Base-by-base conservation (phyloP, 2,113 vertebrate species). In the Theropithecus gelada region DNA sequence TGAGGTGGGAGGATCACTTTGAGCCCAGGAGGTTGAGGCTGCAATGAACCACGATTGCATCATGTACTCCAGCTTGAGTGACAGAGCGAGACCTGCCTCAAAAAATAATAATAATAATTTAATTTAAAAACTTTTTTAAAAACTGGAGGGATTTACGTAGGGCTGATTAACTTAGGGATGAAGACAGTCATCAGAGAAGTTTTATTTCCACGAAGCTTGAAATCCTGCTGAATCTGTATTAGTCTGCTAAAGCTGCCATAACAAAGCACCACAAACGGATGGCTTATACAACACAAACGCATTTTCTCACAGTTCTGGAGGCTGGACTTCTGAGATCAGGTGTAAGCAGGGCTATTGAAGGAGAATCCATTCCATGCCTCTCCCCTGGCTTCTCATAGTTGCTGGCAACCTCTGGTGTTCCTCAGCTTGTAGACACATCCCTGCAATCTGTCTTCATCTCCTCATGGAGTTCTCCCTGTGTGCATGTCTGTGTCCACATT, bases 201-300 rank as follows among this genome's bases (percentile, higher is more conserved):
- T 83, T 66, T 90, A 8, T 55, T n/a, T 70, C 61, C 45, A 90
- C 57, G 61, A 92, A 88, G 18, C 10, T 73, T 80, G 90, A 84
- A 84, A 81, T 66, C 45, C 40, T 94, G 35, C 43, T 84, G 75
- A 68, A 80, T 78, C 59, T 73, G 3, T 48, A 68, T n/a, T 55
- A 25, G 35, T 20, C 38, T 87, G 48, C 45, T 84, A 45, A 50
- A 40, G 57, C 40, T 4, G 1, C 61, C 43, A 22, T 72, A 73
- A 89, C 52, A 87, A 83, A 87, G 13, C 20, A 75, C 61, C 48
- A 84, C 48, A 72, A 43, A n/a, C 3, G 40, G 59, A 16, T 48
- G 50, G 32, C 66, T 88, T 79, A n/a, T 61, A 38, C 45, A 68
- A 52, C 4, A 82, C 25, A 93, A 73, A 75, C 13, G 17, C 43